A percentile compares a stretch with the other conserved stretches of the same genome.
phyloP scores from a whole-genome alignment of 1,140 invertebrate species.

The Anastrepha obliqua region DNA sequence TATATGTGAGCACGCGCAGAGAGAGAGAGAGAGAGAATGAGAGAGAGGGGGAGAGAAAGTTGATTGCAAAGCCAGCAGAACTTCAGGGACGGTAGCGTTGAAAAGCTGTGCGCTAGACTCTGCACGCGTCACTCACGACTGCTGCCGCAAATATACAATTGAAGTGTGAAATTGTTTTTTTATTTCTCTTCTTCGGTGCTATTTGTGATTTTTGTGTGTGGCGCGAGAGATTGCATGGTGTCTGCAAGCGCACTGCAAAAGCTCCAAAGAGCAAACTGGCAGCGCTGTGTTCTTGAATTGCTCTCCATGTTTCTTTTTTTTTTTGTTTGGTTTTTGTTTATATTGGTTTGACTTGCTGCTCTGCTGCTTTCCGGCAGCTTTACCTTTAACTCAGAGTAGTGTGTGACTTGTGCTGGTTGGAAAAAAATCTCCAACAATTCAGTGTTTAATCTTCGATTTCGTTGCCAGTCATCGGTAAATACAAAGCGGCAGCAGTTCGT shows the following conservation, averaged over 20 bases:
- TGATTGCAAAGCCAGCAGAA: too few relatives aligned
- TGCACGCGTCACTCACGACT: background rate
- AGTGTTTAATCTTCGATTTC: conserved; percentile 11
- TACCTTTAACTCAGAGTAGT: background rate
- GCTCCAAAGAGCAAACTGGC: background rate
- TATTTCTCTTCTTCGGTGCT: background rate
- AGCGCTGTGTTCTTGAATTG: background rate
- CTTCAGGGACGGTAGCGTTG: background rate
- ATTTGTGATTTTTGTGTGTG: background rate
- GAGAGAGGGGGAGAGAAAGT: too few relatives aligned
- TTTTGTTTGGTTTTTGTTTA: background rate
- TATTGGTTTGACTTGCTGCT: background rate
- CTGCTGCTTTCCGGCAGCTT: background rate
- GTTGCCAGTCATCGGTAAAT: conserved; percentile 7
- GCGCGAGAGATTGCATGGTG: background rate
- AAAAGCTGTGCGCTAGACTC: background rate
- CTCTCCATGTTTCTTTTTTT: background rate
- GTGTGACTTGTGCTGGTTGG: background rate
- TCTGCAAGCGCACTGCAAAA: background rate
- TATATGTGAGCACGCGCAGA: too few relatives aligned
- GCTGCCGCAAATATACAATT: background rate
- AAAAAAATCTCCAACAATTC: background rate
- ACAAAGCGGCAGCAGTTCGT: background rate
- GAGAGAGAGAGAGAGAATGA: too few relatives aligned
- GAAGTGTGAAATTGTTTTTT: background rate